Base-by-base conservation (phyloP, 2,797 vertebrate genomes). In the Sylvia borin region DNA sequence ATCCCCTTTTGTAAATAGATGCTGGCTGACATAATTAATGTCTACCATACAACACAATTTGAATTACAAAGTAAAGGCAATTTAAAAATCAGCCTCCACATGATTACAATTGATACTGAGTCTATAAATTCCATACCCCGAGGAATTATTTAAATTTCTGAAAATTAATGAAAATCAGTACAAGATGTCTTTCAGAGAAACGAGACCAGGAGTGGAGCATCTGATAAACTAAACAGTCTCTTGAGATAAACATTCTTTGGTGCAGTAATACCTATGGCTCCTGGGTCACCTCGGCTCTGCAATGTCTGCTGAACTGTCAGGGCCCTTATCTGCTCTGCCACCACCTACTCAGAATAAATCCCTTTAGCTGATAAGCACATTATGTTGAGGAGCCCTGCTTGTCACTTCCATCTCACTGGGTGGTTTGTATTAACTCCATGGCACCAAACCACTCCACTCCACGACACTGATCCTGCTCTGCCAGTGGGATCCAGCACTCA, bases 11-110 rank as follows among this genome's bases (percentile, higher is more conserved):
- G 96, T 97, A 97, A 97, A 97, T 97, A 96, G 96, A 97, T 94
- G 97, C 96, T 96, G 97, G 93, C 93, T 94, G 96, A 97, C 97
- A 97, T 97, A 98, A 97, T 97, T 97, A 97, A 98, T 94, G 97
- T 95, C 97, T 94, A 75, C 93, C 84, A 77, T 50, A 95, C 92
- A 96, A 95, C 89, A 94, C 80, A 89, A 97, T 97, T 70, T 96
- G 97, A 98, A 97, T 98, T 95, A 97, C 96, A 97, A 97, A 97
- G 96, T 93, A 72, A 93, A 96, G 88, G 94, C 95, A 92, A 96
- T 91, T 96, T 95, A 92, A 93, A 91, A 94, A 95, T 85, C 77
- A 65, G 78, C 84, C 91, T 94, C 66, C 82, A 76, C 92, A 82
- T 96, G 95, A 97, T 97, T 95, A 96, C 94, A 94, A 88, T 90